Evolutionary conservation across 2,888 invertebrate species (phyloP).

Genomic region (Trilocha varians): DNA sequence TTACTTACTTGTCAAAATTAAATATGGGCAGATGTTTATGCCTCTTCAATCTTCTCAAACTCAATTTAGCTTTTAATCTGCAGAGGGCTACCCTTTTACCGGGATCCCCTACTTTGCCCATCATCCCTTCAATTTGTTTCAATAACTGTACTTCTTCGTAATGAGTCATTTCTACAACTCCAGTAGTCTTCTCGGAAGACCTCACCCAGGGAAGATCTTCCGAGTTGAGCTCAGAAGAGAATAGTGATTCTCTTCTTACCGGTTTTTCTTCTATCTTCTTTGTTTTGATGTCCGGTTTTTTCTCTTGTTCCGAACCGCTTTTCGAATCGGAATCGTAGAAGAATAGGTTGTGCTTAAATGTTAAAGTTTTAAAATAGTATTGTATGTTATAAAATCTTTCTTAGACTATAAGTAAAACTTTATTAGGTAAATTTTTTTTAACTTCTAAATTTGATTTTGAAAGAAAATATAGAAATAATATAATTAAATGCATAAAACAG

Average conservation of each 20-base stretch:
- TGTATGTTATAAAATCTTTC: too few relatives aligned
- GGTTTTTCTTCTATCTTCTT: conserved; percentile 33
- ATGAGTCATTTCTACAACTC: conserved; percentile 43
- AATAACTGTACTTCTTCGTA: conserved; percentile 62
- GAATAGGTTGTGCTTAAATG: conserved; percentile 30
- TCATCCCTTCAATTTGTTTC: conserved; percentile 51
- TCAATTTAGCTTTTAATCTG: conserved; percentile 45
- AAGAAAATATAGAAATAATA: too few relatives aligned
- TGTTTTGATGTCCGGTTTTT: conserved; percentile 19
- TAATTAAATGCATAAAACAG: neutral
- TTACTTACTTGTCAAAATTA: conserved; percentile 56
- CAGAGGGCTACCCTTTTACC: conserved; percentile 35
- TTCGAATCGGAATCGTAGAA: conserved; percentile 51
- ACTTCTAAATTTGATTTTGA: too few relatives aligned
- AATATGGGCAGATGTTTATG: conserved; percentile 58
- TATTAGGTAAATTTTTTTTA: too few relatives aligned
- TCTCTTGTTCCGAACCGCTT: conserved; percentile 33
- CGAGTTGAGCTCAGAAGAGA: conserved; percentile 45
- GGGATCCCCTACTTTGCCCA: conserved; percentile 41
- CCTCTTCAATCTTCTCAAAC: conserved; percentile 50
- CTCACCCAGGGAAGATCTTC: conserved; percentile 47
- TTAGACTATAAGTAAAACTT: too few relatives aligned
- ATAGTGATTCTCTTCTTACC: conserved; percentile 35
- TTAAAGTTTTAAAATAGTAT: too few relatives aligned
- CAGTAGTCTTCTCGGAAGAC: conserved; percentile 18